Evolutionary conservation across 2,888 invertebrate species (phyloP).

Genomic region (Seira sanloemensis): DNA sequence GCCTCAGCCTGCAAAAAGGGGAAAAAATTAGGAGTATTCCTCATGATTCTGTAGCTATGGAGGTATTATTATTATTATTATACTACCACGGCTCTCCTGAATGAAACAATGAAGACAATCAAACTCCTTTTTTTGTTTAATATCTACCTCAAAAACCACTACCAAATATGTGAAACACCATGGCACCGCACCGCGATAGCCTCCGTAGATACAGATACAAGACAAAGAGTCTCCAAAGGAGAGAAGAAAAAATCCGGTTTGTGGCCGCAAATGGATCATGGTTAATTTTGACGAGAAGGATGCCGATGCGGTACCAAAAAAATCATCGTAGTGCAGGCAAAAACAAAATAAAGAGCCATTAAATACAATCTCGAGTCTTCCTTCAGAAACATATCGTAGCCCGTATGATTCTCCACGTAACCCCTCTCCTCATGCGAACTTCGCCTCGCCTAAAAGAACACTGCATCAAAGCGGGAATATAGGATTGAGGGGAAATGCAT

Average conservation of each 20-base stretch:
- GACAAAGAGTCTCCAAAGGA: conserved; percentile 6
- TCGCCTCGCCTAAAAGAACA: conserved; percentile 17
- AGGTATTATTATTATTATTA: no score
- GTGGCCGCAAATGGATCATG: conserved; percentile 16
- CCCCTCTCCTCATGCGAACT: not conserved
- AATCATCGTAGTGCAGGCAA: no score
- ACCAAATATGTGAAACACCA: not conserved
- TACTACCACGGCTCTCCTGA: no score
- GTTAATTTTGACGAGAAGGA: not conserved
- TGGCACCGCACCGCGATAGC: not conserved
- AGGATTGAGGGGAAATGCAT: conserved; percentile 43
- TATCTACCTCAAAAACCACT: conserved; percentile 22
- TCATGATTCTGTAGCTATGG: no score
- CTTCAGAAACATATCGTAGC: not conserved
- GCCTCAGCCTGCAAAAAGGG: conserved; percentile 13
- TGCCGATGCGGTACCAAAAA: no score
- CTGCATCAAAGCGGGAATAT: conserved; percentile 4
- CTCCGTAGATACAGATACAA: not conserved
- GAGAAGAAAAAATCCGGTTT: conserved; percentile 21
- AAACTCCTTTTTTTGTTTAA: conserved; percentile 27
- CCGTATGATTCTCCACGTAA: not conserved
- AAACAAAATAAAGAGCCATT: no score
- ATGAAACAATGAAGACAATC: conserved; percentile 49
- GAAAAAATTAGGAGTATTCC: conserved; percentile 51
- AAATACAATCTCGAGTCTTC: no score